Base-by-base conservation (phyloP, 2,888 invertebrate genomes). In the Buathra laborator region DNA sequence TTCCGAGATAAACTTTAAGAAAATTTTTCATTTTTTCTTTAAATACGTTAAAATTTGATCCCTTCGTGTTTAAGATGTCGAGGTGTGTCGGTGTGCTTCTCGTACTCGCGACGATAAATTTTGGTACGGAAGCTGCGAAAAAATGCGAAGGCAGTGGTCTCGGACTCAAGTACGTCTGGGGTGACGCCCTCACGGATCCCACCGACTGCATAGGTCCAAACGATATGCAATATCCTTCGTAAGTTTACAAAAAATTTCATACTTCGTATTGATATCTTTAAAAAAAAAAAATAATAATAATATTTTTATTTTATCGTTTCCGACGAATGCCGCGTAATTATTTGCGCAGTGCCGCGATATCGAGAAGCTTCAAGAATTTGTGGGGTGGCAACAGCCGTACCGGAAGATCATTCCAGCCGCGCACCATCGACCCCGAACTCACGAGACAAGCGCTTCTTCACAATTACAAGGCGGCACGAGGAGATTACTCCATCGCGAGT, bases 191-290 rank as follows among this genome's bases (percentile, higher is more conserved):
- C 68, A 96, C 96, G 87, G 97, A 97, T 93, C 95, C 96, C 7
- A 94, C 95, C 29, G 97, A 97, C 91, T 98, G 98, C 89, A 94
- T 97, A 75, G 98, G 98, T 24, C 98, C 98, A 6, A 97, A 97
- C 90, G 97, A 97, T 89, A 94, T 96, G 89, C 97, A 97, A 76
- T 98, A 98, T 95, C 98, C 98, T 85, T 96, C 96, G 98, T 98
- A 95, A 95, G 95, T 94, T 89, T 44, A 12, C 14, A 37, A 46
- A 43, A 76, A 32, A 59, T 59, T 59, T 59, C 19, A 12, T 12
- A 59, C 5, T 59, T 59, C 29, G 10, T 7, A 24, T 59, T 59
- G 12, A 24, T 29, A 9, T 12, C 19, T 56, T 24, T 24, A 59
- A 10, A 12, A 3, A 46, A 46, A 3, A 46, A 16, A 51, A 51